Evolutionary conservation across 35 echinoderm and acorn worm species (phyloP), one percentile per base, ranked within the genome.

Genomic region (Heliocidaris erythrogramma): DNA sequence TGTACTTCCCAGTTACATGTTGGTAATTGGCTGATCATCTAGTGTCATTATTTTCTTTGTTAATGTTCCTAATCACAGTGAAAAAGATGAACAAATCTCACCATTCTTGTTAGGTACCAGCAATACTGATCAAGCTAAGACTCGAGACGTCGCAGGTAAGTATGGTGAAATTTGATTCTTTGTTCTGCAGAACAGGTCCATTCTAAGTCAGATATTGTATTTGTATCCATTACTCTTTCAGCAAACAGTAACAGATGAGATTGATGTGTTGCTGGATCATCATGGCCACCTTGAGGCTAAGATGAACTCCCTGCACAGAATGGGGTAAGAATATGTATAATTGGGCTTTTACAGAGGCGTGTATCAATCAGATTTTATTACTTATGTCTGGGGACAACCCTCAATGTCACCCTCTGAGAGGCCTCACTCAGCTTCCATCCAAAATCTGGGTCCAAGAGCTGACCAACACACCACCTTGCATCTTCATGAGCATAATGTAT

Each of bases 231-330:
- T 96, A 30, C 92, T 49, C 60, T 94, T 65, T 52, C 92, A 99
- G 98, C 92, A 97, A 85, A 69, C 88, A 27, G 95, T 99, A 9
- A 97, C 98, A 69, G 94, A 99, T 92, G 97, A 99, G 61, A 97
- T 99, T 94, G 96, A 97, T 94, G 93, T 95, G 31, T 86, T 99
- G 49, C 91, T 99, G 59, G 96, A 99, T 14, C 93, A 96, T 10
- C 98, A 99, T 61, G 95, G 93, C 24, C 95, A 96, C 32, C 96
- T 99, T 21, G 98, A 99, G 59, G 93, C 84, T 59, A 99, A 99
- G 86, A 99, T 99, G 98, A 97, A 95, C 56, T 95, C 95, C 10
- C 91, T 99, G 27, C 95, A 99, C 13, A 92, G 96, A 59, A 95
- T 96, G 86, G 98, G 95, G 98, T 99, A 92, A 97, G 96, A 90